Base-by-base conservation (phyloP, 2,888 invertebrate genomes). In the Sipunculus nudus region DNA sequence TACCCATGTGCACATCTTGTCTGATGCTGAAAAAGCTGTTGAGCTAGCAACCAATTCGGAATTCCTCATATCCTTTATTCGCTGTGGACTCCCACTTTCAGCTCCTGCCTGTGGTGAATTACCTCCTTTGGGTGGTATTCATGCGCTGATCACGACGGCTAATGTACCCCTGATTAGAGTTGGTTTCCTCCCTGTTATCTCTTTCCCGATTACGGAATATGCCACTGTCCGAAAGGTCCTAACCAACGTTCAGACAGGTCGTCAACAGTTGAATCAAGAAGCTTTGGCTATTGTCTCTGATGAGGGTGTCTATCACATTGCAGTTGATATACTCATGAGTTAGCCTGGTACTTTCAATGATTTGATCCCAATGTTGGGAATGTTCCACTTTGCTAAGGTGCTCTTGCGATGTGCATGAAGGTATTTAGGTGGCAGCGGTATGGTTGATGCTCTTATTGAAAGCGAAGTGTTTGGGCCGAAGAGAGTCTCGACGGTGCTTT, bases 71-170 rank as follows among this genome's bases (percentile, higher is more conserved):
- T 46, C 21, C 2, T 46, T 25, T 26, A 19, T 46, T n/a, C 21
- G 46, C n/a, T 19, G 46, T 46, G 46, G 46, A 25, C 26, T 46
- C 21, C 46, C 46, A 23, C n/a, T n/a, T n/a, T n/a, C n/a, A n/a
- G 26, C 21, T 6, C 23, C 21, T 6, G 26, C n/a, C 26, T n/a
- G n/a, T 46, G 46, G 46, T 46, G 26, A 21, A 23, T 6, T 25
- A 25, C 46, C 21, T 25, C 21, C 46, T 25, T 46, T 21, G 46
- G 25, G 46, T n/a, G 46, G 46, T 46, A 23, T 26, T 23, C 46
- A 25, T 46, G 46, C 46, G 2, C 4, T 25, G 4, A 23, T 46
- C 21, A 25, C 46, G n/a, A 46, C 46, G 21, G 26, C 46, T 23
- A 25, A 3, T 19, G 46, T 46, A 26, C 46, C 46, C 19, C 21